Base-by-base conservation (phyloP, 2,888 invertebrate species). In the Heliconius erato region DNA sequence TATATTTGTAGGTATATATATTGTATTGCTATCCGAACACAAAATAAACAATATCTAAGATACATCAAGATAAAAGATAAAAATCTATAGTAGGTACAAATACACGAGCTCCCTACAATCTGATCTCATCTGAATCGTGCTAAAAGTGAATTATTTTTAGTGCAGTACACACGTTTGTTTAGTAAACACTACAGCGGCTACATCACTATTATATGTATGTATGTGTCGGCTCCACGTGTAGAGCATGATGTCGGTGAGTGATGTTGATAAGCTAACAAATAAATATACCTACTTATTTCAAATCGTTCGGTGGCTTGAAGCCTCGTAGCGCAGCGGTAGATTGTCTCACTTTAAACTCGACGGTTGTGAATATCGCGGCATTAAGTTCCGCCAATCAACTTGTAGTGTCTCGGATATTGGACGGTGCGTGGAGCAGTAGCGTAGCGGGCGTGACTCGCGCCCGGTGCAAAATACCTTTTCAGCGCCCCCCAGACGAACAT, bases 141-240 rank as follows among this genome's bases (percentile, higher is more conserved):
- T 44, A 19, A 72, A 72, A 72, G 44, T 12, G 44, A 44, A 72
- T 72, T 72, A 72, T 72, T 44, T 72, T 72, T 72, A 72, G 71
- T 26, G 14, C 9, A 44, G 6, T n/a, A 72, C 14, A 72, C 44
- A 44, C n/a, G 44, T 72, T 72, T 72, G 71, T 72, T 72, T 72
- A 44, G n/a, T 26, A 72, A 72, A 72, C 35, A 72, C 71, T 72
- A 32, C 32, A 71, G n/a, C 12, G 11, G 11, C 35, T 28, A 16
- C 28, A 16, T 5, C 16, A 28, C 28, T 12, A 26, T 11, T 5
- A 1, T 71, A 71, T 2, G 32, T 68, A 68, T 9, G 16, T 44
- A n/a, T n/a, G 40, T 71, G 11, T 40, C 6, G 32, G 23, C 26
- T 44, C 44, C 71, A 72, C 71, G 71, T 72, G 71, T 44, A 44